Percentiles rank a stretch among this genome's conserved stretches.
Evolutionary conservation across 2,113 vertebrate genomes (phyloP).

Genomic region (Burhinus bistriatus): DNA sequence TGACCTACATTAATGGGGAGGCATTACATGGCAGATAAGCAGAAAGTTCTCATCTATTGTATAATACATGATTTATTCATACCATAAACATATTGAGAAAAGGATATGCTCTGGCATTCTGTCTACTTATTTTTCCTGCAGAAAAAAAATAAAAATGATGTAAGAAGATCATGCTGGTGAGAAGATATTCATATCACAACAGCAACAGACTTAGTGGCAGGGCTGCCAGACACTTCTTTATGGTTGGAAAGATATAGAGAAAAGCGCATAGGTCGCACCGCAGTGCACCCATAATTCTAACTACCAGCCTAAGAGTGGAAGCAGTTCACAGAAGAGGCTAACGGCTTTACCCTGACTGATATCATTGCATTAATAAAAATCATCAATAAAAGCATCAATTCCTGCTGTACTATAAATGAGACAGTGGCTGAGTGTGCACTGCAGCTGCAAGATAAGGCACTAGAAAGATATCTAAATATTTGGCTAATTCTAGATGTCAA

Average conservation of each 20-base stretch:
- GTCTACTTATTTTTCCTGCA: neutral
- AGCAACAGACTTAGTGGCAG: neutral
- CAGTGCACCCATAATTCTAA: slow-evolving; percentile 17
- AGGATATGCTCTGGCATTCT: slow-evolving; percentile 2
- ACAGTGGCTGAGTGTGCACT: neutral
- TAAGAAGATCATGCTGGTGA: slow-evolving; percentile 35
- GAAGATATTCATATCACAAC: slow-evolving; percentile 37
- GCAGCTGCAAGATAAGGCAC: slow-evolving; percentile 45
- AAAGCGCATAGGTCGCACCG: neutral
- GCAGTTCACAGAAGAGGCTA: slow-evolving; percentile 12
- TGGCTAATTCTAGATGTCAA: slow-evolving; percentile 69
- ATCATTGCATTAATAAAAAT: slow-evolving; percentile 63
- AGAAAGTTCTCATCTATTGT: slow-evolving; percentile 44
- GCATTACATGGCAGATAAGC: slow-evolving; percentile 39
- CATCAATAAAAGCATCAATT: slow-evolving; percentile 51
- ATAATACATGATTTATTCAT: slow-evolving; percentile 38
- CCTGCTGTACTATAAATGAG: slow-evolving; percentile 35
- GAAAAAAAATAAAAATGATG: slow-evolving; percentile 12
- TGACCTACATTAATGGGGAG: slow-evolving; percentile 52
- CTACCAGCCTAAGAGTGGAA: slow-evolving; percentile 37
- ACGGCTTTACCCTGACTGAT: slow-evolving; percentile 51
- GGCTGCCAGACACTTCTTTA: slow-evolving; percentile 34
- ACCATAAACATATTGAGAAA: neutral
- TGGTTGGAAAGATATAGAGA: slow-evolving; percentile 23
- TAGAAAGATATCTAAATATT: slow-evolving; percentile 62